A percentile compares a stretch with the other conserved stretches of the same genome.
Conservation (phyloP, 2,797 vertebrate species). For the Acanthiza pusilla region DNA sequence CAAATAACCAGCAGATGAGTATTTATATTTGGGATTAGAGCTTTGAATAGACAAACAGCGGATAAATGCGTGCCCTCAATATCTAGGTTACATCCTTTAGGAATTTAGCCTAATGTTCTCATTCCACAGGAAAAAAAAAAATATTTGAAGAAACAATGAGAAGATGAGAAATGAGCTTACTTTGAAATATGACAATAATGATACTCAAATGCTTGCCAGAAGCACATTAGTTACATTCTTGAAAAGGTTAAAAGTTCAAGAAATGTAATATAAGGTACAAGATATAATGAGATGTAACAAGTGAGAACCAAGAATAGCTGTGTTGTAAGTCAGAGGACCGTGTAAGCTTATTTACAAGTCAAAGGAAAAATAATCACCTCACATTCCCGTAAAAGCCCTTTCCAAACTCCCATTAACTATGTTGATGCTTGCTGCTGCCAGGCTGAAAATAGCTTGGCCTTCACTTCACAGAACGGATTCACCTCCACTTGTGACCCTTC, state of each 20-base stretch:
- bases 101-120: not conserved
- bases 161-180: not conserved
- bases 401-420: not conserved
- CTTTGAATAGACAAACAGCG: not conserved
- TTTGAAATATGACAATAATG: slow-evolving; percentile 4
- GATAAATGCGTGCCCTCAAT: not conserved
- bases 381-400: not conserved
- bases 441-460: not conserved
- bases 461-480: not conserved
- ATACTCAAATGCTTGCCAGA: not conserved
- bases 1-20: not conserved
- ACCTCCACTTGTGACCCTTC: not conserved
- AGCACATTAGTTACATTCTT: not conserved
- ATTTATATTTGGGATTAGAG: slow-evolving; percentile 29
- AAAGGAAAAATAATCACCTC: not conserved
- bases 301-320: not conserved
- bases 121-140: not conserved
- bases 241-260: not conserved
- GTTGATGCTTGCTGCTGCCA: not conserved
- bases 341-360: not conserved
- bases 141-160: not conserved
- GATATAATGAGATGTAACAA: not conserved
- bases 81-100: slow-evolving; percentile 12
- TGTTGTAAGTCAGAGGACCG: not conserved
- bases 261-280: not conserved